Conservation (phyloP, 92 coral and sea anemone species). For the Heliopora coerulea region DNA sequence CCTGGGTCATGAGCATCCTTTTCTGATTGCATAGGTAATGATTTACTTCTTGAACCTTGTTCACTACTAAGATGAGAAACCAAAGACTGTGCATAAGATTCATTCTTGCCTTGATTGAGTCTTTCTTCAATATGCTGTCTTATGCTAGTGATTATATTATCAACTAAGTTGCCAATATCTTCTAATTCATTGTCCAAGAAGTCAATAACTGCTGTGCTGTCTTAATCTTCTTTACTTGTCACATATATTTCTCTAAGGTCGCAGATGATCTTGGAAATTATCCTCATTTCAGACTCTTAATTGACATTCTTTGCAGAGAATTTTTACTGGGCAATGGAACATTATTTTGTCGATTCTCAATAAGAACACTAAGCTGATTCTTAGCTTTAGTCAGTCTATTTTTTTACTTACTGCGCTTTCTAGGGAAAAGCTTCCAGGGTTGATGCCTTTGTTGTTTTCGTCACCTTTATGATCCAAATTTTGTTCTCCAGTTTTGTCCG, state of each 20-base stretch:
- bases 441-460: neutral
- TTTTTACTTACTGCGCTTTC: conserved; percentile 9
- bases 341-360: conserved; percentile 13
- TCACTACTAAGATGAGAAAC: too few species aligned
- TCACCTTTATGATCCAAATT: neutral
- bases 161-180: conserved; percentile 27
- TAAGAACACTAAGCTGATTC: conserved; percentile 35
- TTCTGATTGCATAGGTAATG: neutral
- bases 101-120: conserved; percentile 15
- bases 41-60: too few species aligned
- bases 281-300: conserved; percentile 35
- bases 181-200: conserved; percentile 40
- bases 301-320: conserved; percentile 23
- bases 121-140: neutral
- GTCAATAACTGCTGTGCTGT: conserved; percentile 43
- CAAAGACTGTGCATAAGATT: too few species aligned
- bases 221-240: conserved; percentile 32
- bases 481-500: neutral
- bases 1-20: neutral
- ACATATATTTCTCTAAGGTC: too few species aligned
- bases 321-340: conserved; percentile 43
- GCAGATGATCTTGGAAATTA: conserved; percentile 42
- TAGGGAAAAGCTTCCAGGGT: neutral
- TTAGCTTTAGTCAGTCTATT: conserved; percentile 47
- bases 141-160: neutral